These are phyloP conservation scores for Leptocoma aspasia DNA, from an alignment of 2,113 vertebrate genomes.

Conservation along the genomic window DNA sequence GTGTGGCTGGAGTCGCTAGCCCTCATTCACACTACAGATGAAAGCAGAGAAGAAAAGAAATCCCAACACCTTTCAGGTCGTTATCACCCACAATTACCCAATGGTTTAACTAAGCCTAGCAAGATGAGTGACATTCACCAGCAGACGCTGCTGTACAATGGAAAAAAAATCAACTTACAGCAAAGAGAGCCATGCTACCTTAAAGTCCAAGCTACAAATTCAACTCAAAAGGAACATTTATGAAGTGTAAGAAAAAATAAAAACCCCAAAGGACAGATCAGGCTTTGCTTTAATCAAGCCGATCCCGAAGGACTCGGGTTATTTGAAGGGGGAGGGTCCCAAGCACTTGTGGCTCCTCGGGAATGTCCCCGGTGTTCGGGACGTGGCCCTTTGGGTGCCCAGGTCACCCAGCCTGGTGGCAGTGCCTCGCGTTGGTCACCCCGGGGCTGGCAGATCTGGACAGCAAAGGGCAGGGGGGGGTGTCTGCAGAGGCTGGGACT, in stretches of 20 bases:
- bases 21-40: constrained; percentile 74
- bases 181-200: constrained; percentile 97
- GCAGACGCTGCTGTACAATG: constrained; percentile 86
- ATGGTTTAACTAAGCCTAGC: constrained; percentile 88
- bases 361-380: rapidly evolving
- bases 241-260: constrained; percentile 56
- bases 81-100: constrained; percentile 84
- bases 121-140: constrained; percentile 92
- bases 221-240: constrained; percentile 77
- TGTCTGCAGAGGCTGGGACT: background rate
- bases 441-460: background rate
- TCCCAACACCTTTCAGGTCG: constrained; percentile 92
- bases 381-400: background rate
- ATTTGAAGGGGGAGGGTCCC: background rate
- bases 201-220: constrained; percentile 95
- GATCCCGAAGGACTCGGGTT: background rate
- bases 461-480: background rate
- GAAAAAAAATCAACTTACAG: constrained; percentile 75
- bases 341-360: background rate
- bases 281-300: constrained; percentile 72
- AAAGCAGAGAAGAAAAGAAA: constrained; percentile 61
- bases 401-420: rapidly evolving
- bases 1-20: constrained; percentile 76
- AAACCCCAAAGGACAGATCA: constrained; percentile 59
- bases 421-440: background rate